Percentiles rank a stretch among this genome's conserved stretches.
phyloP scores from a whole-genome alignment of 2,797 vertebrate genomes.

The Ctenochaetus hawaiiensis region DNA sequence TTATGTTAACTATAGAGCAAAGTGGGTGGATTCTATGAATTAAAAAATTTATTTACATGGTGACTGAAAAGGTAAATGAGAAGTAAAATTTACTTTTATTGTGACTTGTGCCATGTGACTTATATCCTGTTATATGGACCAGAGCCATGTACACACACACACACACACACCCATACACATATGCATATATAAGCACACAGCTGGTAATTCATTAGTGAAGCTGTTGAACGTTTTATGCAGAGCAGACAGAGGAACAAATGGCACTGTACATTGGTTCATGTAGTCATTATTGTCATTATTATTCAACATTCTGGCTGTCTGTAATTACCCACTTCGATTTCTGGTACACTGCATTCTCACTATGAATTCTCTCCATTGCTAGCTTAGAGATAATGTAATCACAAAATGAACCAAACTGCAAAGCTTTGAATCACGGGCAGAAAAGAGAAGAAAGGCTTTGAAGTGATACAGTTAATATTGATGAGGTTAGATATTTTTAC shows the following conservation, averaged over 20 bases:
- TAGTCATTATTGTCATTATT: slow-evolving; percentile 72
- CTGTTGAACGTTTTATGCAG: slow-evolving; percentile 63
- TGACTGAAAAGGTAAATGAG: slow-evolving; percentile 36
- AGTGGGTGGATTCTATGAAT: background rate
- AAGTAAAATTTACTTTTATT: slow-evolving; percentile 28
- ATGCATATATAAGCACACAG: slow-evolving; percentile 25
- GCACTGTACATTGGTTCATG: slow-evolving; percentile 56
- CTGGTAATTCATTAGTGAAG: slow-evolving; percentile 60
- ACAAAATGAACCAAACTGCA: slow-evolving; percentile 61
- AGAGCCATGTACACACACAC: background rate
- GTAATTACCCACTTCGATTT: slow-evolving; percentile 68
- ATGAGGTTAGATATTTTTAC: slow-evolving; percentile 68
- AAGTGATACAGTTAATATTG: slow-evolving; percentile 72
- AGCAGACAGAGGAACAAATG: slow-evolving; percentile 71
- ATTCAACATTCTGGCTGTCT: slow-evolving; percentile 61
- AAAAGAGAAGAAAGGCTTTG: slow-evolving; percentile 61
- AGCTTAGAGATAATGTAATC: slow-evolving; percentile 65
- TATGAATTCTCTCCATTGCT: slow-evolving; percentile 49
- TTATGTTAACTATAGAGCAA: background rate
- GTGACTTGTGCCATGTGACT: slow-evolving; percentile 12
- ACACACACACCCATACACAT: slow-evolving; percentile 13
- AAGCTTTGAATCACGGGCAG: slow-evolving; percentile 52
- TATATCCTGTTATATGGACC: slow-evolving; percentile 5
- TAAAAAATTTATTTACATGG: slow-evolving; percentile 10
- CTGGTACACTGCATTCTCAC: slow-evolving; percentile 44